Percentiles rank a stretch among this genome's conserved stretches.
Conservation (phyloP, 2,888 invertebrate species). For the Rhodophaea formosa region DNA sequence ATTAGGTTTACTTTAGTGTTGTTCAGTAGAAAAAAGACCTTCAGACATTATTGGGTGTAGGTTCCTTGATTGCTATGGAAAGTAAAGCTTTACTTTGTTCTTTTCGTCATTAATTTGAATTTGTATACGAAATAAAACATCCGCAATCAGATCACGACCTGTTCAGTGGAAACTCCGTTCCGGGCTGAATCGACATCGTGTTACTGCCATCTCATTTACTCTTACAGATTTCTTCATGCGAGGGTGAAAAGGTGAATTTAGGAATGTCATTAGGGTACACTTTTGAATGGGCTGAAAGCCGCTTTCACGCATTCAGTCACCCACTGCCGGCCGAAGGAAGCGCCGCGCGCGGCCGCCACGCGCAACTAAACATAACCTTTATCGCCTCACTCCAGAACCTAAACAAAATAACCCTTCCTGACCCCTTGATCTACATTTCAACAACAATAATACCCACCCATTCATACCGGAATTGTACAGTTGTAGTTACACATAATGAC, state of each 20-base stretch:
- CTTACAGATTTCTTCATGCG: slow-evolving; percentile 7
- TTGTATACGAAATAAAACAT: neutral
- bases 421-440: slow-evolving; percentile 13
- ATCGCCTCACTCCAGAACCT: slow-evolving; percentile 43
- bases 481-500: slow-evolving; percentile 17
- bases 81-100: no score
- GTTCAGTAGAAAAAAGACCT: no score
- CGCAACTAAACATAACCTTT: slow-evolving; percentile 65
- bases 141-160: slow-evolving; percentile 10
- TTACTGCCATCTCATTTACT: slow-evolving; percentile 17
- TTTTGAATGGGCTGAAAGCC: slow-evolving; percentile 43
- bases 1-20: no score
- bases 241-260: slow-evolving; percentile 15
- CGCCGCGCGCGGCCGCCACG: slow-evolving; percentile 59
- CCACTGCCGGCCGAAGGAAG: slow-evolving; percentile 59
- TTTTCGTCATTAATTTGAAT: neutral
- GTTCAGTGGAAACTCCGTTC: slow-evolving; percentile 2
- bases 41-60: no score
- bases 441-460: slow-evolving; percentile 21
- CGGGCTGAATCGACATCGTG: slow-evolving; percentile 7
- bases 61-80: no score
- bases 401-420: slow-evolving; percentile 21
- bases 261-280: slow-evolving; percentile 22
- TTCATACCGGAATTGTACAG: neutral
- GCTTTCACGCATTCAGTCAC: slow-evolving; percentile 66